Evolutionary conservation across 2,113 vertebrate genomes (phyloP), one percentile per base, ranked within the genome.

Genomic region (Poeciliopsis prolifica): DNA sequence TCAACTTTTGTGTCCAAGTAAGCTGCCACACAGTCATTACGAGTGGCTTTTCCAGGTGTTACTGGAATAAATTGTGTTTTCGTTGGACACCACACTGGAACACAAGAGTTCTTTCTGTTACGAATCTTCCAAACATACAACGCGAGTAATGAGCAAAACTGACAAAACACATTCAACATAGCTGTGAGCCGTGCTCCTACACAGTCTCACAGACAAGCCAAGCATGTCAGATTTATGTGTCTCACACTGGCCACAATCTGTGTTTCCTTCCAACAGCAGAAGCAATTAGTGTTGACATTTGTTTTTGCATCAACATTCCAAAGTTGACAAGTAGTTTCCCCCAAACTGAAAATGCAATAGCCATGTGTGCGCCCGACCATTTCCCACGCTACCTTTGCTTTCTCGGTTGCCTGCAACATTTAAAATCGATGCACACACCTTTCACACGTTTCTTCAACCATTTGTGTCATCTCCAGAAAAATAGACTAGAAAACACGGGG

Each of bases 271-370:
- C 77, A 68, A 78, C 78, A 70, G 79, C n/a, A 37, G 84, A 85
- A 82, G 78, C 72, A 80, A 84, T 88, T 84, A 84, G 58, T 61
- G 68, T 51, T 66, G 54, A 87, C 86, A 84, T 90, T 90, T 91
- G 80, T 87, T 89, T 91, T 89, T 83, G 78, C 83, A 66, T 86
- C 76, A 75, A 70, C 87, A 83, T 86, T 87, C 84, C 90, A 85
- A 73, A 76, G 79, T 73, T 84, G 86, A 86, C 78, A 69, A 82
- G 83, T 74, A 71, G 68, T 75, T 86, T 81, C 85, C 83, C 70
- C 61, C 22, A 24, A 48, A 74, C 84, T 42, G 60, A 70, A 86
- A 84, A 88, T 83, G 87, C 67, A 7, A 72, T 60, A 28, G 40
- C 86, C 83, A 77, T 90, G 72, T 87, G 66, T 77, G 61, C 70